These are phyloP conservation scores for Gymnocypris eckloni DNA, from an alignment of 2,797 vertebrate species.

Conservation along the genomic window DNA sequence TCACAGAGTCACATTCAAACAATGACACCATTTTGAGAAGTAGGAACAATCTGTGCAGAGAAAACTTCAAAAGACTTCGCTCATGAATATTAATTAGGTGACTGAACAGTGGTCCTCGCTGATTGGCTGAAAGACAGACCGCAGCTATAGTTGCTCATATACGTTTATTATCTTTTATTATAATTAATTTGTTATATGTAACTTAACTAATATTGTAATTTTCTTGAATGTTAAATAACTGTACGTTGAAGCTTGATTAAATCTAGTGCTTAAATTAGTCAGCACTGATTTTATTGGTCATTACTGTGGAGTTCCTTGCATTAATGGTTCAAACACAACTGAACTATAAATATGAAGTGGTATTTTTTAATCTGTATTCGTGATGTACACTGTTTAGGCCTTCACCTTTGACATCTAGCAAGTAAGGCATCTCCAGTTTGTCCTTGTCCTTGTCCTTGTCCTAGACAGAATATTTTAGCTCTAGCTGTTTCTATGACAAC, in stretches of 20 bases:
- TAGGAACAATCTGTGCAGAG: neutral
- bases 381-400: neutral
- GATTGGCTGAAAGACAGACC: neutral
- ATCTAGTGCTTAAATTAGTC: neutral
- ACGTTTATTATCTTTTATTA: neutral
- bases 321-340: neutral
- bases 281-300: neutral
- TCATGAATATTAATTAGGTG: slow-evolving; percentile 31
- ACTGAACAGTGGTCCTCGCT: neutral
- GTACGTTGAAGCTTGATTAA: neutral
- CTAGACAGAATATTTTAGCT: neutral
- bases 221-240: neutral
- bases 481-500: slow-evolving; percentile 26
- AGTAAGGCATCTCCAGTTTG: neutral
- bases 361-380: neutral
- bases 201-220: neutral
- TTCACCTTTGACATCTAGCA: slow-evolving; percentile 28
- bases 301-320: neutral
- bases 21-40: slow-evolving; percentile 24
- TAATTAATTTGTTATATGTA: neutral
- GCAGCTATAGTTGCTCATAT: neutral
- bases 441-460: slow-evolving; percentile 5
- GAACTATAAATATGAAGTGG: neutral
- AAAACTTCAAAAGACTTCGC: slow-evolving; percentile 9
- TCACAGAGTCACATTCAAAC: neutral